Base-by-base conservation (phyloP, 2,888 invertebrate genomes). In the Phengaris arion region DNA sequence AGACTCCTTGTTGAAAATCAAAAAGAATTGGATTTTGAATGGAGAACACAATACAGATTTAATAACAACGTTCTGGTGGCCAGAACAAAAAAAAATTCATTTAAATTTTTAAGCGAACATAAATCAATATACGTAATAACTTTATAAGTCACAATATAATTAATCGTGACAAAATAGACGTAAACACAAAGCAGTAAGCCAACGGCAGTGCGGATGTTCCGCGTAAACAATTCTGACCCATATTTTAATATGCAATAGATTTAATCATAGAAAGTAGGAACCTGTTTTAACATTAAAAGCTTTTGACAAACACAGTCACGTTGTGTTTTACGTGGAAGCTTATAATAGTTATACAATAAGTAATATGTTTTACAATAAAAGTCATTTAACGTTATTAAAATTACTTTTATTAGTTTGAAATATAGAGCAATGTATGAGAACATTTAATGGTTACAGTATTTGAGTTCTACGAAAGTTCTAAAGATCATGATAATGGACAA, bases 191-290 rank as follows among this genome's bases (percentile, higher is more conserved):
- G 51, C 48, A 70, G 48, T 70, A 48, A 51, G 70, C 51, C 51
- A 15, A 70, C 48, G 48, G 15, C 15, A 70, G 51, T 10, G 4
- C 48, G 51, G 51, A 51, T 70, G 70, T 70, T 15, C 15, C 5
- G n/a, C 70, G 70, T 70, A 48, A 70, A 69, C 70, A 51, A 51
- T 70, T 70, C 51, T 51, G 70, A 70, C 70, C 70, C 22, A 70
- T 51, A 70, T 70, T 70, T 70, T 70, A 70, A 10, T 48, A 70
- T 70, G 70, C 70, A 22, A 70, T 70, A 70, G 70, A 70, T 51
- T 70, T 70, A 70, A 70, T 70, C 70, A 70, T 48, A 70, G 51
- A 70, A 48, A 70, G 70, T 70, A 22, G 70, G 48, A 70, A 70
- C 70, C 70, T 70, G 70, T 70, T 70, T 64, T 15, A 48, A 48